These are phyloP conservation scores for Diceros bicornis DNA, from an alignment of 2,797 vertebrate genomes.

Conservation along the genomic window DNA sequence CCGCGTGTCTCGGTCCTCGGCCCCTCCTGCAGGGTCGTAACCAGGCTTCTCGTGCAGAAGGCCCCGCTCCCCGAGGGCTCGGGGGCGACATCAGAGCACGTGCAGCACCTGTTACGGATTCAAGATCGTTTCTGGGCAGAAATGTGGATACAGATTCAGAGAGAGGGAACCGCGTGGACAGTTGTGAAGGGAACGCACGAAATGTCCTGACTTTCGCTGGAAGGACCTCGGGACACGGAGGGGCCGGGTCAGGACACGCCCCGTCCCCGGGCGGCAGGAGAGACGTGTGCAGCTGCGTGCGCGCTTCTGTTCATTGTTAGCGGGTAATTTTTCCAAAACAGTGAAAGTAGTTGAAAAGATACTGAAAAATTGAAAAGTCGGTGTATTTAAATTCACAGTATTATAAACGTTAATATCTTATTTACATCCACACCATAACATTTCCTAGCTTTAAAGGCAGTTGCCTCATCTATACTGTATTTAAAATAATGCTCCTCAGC, in stretches of 20 bases:
- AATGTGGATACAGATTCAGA: rapidly evolving
- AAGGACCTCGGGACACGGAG: not conserved
- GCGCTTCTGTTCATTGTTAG: not conserved
- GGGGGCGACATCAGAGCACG: no score
- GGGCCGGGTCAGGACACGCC: not conserved
- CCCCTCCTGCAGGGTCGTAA: no score
- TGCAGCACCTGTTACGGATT: not conserved
- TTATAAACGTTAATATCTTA: not conserved
- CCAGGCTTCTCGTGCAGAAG: not conserved
- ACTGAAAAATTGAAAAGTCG: not conserved
- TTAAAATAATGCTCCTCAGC: not conserved
- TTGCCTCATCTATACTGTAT: not conserved
- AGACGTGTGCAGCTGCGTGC: not conserved
- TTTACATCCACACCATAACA: not conserved
- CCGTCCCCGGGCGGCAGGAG: not conserved
- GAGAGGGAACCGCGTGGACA: no score
- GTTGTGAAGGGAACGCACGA: rapidly evolving
- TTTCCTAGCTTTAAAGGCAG: not conserved
- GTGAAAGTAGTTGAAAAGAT: not conserved
- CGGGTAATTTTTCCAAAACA: not conserved
- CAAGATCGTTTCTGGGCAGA: not conserved
- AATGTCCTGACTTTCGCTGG: rapidly evolving
- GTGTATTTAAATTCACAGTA: not conserved
- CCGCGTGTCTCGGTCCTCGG: no score
- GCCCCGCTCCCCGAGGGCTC: no score